Base-by-base conservation (phyloP, 2,797 vertebrate genomes). In the Distichodus sexfasciatus region DNA sequence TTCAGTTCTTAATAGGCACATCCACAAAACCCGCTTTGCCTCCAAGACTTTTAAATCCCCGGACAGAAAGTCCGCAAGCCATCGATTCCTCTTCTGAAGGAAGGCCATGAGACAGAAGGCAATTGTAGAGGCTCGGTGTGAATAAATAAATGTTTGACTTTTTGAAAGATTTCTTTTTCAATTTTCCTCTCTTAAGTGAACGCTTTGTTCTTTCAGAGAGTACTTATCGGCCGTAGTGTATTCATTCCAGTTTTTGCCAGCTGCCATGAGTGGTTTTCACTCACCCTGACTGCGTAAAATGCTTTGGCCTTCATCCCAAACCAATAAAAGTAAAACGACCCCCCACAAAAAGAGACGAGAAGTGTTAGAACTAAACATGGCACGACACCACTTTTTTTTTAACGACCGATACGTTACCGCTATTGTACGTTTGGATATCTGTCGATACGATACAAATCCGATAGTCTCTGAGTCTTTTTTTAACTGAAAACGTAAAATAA, bases 21-120 rank as follows among this genome's bases (percentile, higher is more conserved):
- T 72, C 10, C 43, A 66, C 48, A 11, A 10, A 21, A 61, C n/a
- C n/a, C n/a, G n/a, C n/a, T 47, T 46, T 66, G 46, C 38, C 53
- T 66, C 17, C 17, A 65, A 31, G 12, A 47, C 40, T 33, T 71
- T 58, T 10, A 75, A 70, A 71, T 76, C 57, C 51, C 51, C 57
- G 19, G 15, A 55, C 60, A 46, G 33, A n/a, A 41, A 31, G n/a
- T 28, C 38, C 36, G 48, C 38, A 12, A 58, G 23, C 69, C 17
- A 64, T 26, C 47, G 68, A 50, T 29, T 64, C 8, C 23, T 38
- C 17, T 69, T n/a, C 26, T 67, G 38, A 17, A 62, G 17, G 44
- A 66, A 33, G 61, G 11, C 60, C 53, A 48, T 6, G 11, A 66
- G 51, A 64, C 14, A 19, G 33, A 74, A 64, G 41, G 43, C 58